Evolutionary conservation across 2,888 invertebrate genomes (phyloP), one percentile per base, ranked within the genome.

Genomic region (Anorthoa munda): DNA sequence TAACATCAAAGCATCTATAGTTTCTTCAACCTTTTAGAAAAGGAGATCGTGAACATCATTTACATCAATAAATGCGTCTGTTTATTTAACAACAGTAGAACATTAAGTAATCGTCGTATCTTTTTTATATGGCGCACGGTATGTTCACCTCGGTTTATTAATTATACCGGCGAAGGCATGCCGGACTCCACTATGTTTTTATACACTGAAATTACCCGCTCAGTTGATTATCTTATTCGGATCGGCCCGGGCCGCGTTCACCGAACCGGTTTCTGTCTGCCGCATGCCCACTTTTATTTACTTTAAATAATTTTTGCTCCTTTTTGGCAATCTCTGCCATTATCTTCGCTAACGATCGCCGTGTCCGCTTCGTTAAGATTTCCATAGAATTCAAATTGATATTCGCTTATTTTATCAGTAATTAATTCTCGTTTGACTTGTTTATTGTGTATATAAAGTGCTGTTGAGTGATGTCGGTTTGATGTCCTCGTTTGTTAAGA

Each of bases 201-300:
- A 91, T 93, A 83, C 90, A 86, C 90, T 91, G 92, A 94, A 94
- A 94, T 93, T 94, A 93, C 92, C 92, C 91, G 92, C 89, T 91
- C 91, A 86, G 90, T 95, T 94, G 95, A 95, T 95, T 95, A 95
- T 95, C 94, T 94, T 94, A 95, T 95, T 94, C 93, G 93, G 90
- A 91, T 92, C 93, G 92, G 89, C 89, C 91, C 90, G 87, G 86
- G 88, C 90, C 85, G 81, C 79, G 87, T 87, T 89, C 90, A 87
- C 86, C 83, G 83, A 94, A 95, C 95, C 87, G 94, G 95, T 95
- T 94, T 90, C 89, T 79, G 87, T 88, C 90, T 86, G 89, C 91
- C 93, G 93, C 94, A 92, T 90, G 94, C 92, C 90, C 92, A 92
- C 90, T 93, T 96, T 95, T 95, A 95, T 96, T 96, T 96, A 95